Evolutionary conservation across 2,113 vertebrate genomes (phyloP).

Genomic region (Boulengeromyrus knoepffleri): DNA sequence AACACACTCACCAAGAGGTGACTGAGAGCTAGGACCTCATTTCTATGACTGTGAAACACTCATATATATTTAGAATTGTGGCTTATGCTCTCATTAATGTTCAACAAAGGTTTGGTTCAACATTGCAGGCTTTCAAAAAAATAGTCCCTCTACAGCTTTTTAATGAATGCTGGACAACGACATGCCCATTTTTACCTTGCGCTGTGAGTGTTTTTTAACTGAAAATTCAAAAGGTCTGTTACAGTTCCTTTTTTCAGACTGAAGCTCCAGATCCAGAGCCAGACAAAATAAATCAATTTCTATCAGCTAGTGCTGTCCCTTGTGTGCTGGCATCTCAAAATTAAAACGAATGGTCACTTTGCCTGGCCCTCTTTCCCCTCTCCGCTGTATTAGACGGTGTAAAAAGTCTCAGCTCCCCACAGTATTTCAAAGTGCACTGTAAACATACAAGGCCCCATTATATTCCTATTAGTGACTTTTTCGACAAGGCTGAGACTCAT

Average conservation of each 20-base stretch:
- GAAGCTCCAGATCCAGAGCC: not conserved
- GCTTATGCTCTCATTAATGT: not conserved
- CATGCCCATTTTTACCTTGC: not conserved
- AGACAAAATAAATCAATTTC: constrained; percentile 6
- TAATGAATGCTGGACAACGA: not conserved
- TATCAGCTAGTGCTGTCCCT: not conserved
- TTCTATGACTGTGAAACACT: not conserved
- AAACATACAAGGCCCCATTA: not conserved
- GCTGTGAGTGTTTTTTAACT: not conserved
- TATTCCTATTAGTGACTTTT: not conserved
- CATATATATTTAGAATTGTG: not conserved
- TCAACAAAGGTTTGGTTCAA: not conserved
- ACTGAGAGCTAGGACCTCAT: not conserved
- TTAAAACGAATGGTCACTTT: constrained; percentile 5
- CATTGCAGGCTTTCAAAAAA: not conserved
- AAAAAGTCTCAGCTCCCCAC: not conserved
- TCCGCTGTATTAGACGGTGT: not conserved
- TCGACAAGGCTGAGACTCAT: not conserved
- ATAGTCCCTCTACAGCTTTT: not conserved
- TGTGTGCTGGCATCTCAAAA: not conserved
- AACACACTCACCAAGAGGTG: not conserved
- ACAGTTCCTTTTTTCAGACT: not conserved
- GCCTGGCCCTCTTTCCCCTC: not conserved
- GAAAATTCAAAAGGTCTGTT: not conserved
- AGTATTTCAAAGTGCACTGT: not conserved